Percentiles rank a stretch among this genome's conserved stretches.
These are phyloP conservation scores for Pachycephala philippinensis DNA, from an alignment of 2,113 vertebrate species.

Conservation along the genomic window DNA sequence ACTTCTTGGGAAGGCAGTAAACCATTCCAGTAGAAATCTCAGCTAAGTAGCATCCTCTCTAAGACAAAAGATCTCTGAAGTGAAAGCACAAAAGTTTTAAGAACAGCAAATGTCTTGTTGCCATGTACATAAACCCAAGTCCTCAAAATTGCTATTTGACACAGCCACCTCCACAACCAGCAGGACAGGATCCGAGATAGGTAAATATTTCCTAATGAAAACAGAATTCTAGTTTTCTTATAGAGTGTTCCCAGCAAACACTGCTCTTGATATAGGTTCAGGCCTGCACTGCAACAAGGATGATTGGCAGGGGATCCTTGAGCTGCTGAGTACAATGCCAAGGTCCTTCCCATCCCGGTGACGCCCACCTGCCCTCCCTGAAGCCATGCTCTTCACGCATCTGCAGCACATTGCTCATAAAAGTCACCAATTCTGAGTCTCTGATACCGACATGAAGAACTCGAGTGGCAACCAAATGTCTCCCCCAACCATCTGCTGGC, in stretches of 20 bases:
- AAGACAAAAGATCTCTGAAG: background rate
- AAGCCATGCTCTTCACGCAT: fast-evolving
- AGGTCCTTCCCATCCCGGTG: background rate
- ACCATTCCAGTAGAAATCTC: background rate
- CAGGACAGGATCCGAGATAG: background rate
- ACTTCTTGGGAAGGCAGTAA: background rate
- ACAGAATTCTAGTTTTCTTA: background rate
- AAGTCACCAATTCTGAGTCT: background rate
- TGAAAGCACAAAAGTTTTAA: background rate
- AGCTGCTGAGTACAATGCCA: background rate
- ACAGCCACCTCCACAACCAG: background rate
- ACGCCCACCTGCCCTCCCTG: background rate
- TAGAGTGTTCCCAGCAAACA: background rate
- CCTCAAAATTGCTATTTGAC: background rate
- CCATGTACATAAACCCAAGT: background rate
- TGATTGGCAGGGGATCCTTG: background rate
- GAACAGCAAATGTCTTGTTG: background rate
- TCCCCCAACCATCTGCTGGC: background rate
- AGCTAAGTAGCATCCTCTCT: background rate
- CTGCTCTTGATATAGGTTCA: background rate
- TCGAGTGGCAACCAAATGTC: background rate
- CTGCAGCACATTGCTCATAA: background rate
- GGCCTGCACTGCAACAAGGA: background rate
- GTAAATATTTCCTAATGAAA: background rate
- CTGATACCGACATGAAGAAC: background rate